Conservation (phyloP, 2,888 invertebrate species). For the Chymomyza caudatula region DNA sequence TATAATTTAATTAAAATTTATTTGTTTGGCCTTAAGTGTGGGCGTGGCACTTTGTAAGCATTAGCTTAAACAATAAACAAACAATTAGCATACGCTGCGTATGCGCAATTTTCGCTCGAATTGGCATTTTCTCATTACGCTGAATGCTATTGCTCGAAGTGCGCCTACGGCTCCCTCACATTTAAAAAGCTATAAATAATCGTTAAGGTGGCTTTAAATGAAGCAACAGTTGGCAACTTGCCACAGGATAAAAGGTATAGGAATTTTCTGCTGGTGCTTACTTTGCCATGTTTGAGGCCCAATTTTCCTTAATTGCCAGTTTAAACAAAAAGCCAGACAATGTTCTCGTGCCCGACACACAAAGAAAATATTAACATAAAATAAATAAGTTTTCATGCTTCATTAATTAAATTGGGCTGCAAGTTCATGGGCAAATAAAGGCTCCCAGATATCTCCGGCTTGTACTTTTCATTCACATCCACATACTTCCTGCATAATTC, state of each 20-base stretch:
- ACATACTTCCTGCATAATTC: too few species aligned
- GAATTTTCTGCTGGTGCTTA: background rate
- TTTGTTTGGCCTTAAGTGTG: too few species aligned
- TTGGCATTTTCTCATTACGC: too few species aligned
- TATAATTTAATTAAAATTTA: slow-evolving; percentile 57
- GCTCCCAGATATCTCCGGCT: too few species aligned
- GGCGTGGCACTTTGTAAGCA: too few species aligned
- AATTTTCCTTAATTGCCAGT: background rate
- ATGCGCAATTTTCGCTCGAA: slow-evolving; percentile 55
- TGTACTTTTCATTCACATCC: too few species aligned
- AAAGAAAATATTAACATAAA: too few species aligned
- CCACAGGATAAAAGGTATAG: background rate
- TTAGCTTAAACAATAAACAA: slow-evolving; percentile 25
- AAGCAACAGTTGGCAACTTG: background rate
- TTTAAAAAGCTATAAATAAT: too few species aligned
- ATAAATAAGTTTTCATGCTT: background rate
- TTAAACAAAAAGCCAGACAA: too few species aligned
- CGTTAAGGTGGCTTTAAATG: background rate
- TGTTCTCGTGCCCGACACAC: too few species aligned
- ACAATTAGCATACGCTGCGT: slow-evolving; percentile 41
- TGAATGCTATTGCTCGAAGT: too few species aligned
- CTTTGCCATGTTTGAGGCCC: background rate
- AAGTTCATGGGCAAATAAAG: background rate
- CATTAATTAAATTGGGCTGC: background rate
- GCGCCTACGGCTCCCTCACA: too few species aligned